These are phyloP conservation scores for Operophtera brumata DNA, from an alignment of 2,888 invertebrate species.

Conservation along the genomic window DNA sequence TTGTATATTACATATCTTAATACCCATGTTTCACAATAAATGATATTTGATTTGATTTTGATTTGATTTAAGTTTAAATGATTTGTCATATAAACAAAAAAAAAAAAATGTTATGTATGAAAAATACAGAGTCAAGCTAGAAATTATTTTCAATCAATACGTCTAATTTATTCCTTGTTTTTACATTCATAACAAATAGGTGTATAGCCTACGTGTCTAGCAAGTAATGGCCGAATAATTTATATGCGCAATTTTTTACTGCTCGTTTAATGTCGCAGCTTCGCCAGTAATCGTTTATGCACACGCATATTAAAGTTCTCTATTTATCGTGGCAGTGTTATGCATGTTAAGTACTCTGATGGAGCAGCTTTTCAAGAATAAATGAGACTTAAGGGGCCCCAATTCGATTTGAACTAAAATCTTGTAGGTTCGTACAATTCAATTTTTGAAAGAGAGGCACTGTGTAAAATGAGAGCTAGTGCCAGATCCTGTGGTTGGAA, in stretches of 20 bases:
- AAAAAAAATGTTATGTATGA: neutral
- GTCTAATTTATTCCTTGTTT: slow-evolving; percentile 5
- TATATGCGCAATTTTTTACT: slow-evolving; percentile 48
- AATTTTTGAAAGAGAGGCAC: too few species aligned
- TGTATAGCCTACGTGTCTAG: slow-evolving; percentile 22
- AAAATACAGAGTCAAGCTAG: neutral
- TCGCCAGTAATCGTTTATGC: slow-evolving; percentile 49
- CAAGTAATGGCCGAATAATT: slow-evolving; percentile 46
- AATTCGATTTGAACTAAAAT: too few species aligned
- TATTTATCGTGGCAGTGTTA: slow-evolving; percentile 48
- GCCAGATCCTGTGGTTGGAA: too few species aligned
- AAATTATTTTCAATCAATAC: slow-evolving; percentile 2
- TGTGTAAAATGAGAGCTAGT: too few species aligned
- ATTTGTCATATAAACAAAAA: too few species aligned
- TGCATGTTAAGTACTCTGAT: slow-evolving; percentile 36
- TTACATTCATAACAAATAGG: slow-evolving; percentile 16
- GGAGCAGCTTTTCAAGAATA: slow-evolving; percentile 27
- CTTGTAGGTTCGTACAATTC: too few species aligned
- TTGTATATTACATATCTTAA: too few species aligned
- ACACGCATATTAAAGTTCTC: slow-evolving; percentile 51
- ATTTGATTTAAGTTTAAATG: too few species aligned
- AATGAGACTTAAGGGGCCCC: slow-evolving; percentile 25
- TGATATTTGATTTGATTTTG: too few species aligned
- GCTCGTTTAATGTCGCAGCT: slow-evolving; percentile 40
- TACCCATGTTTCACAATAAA: too few species aligned